A percentile compares a stretch with the other conserved stretches of the same genome.
Conservation (phyloP, 2,888 invertebrate genomes). For the Magallana nippona region DNA sequence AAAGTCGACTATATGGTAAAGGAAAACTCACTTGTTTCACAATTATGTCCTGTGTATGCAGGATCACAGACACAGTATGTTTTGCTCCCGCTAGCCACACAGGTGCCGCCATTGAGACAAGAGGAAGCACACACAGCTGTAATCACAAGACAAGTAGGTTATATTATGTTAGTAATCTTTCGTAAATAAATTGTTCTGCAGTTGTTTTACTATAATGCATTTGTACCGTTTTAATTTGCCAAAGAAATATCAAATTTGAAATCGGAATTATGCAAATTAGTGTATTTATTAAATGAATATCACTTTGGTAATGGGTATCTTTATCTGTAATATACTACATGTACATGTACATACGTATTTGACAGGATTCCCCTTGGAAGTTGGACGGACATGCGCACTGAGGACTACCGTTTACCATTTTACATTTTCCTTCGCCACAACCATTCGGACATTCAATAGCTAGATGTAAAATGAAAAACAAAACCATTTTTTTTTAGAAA, state of each 20-base stretch:
- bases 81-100: not conserved
- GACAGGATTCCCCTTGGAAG: constrained; percentile 1
- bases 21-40: not conserved
- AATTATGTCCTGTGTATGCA: not conserved
- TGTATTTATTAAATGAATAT: too few relatives aligned
- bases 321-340: too few relatives aligned
- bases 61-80: not conserved
- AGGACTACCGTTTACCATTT: not conserved
- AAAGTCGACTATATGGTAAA: too few relatives aligned
- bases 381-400: not conserved
- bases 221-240: too few relatives aligned
- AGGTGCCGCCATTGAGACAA: not conserved
- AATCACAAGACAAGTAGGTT: too few relatives aligned
- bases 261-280: too few relatives aligned
- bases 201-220: too few relatives aligned
- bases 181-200: too few relatives aligned
- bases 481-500: too few relatives aligned
- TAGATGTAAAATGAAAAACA: not conserved
- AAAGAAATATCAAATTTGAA: too few relatives aligned
- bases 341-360: not conserved
- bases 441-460: not conserved
- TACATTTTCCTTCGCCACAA: not conserved
- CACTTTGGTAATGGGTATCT: too few relatives aligned
- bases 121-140: not conserved
- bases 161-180: too few relatives aligned